Base-by-base conservation (phyloP, 2,797 vertebrate species). In the Gambusia yucatana region DNA sequence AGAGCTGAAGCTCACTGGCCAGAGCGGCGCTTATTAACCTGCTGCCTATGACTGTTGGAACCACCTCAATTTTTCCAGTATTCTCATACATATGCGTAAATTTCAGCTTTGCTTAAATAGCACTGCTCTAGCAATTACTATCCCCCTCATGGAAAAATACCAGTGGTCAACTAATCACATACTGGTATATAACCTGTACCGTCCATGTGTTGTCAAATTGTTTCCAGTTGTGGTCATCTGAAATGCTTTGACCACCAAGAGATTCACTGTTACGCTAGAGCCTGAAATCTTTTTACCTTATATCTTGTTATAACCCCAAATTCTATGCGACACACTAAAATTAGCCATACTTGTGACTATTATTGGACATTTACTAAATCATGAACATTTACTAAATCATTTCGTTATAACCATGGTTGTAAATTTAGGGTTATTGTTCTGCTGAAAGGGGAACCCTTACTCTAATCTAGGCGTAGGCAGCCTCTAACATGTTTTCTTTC, bases 101-200 rank as follows among this genome's bases (percentile, higher is more conserved):
- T 70, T 83, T 1, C 55, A 86, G 75, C 69, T 30, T 28, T 87
- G 82, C 91, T 92, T 86, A 86, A 73, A 77, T 76, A 69, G 4
- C 65, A 75, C 52, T 76, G 43, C 55, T 5, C 46, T 78, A 17
- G 46, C 75, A 77, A 71, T 48, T 33, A 76, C 76, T 70, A 76
- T 86, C 77, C 78, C 47, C 84, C 73, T 90, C 76, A 79, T 85
- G 91, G 92, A 94, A 92, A 94, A 93, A 74, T 74, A 92, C 91
- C 71, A 75, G n/a, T 4, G 39, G 33, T 75, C 75, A 28, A 72
- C 13, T 65, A 73, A 33, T 72, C 28, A 52, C 77, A 36, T 73
- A 41, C 72, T 44, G 20, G 44, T 43, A 41, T 77, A 78, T 71
- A 6, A 74, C 63, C 76, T 28, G 13, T 17, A 33, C 6, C 46